Conservation (phyloP, 2,888 invertebrate genomes). For the Stegophylla sp. region DNA sequence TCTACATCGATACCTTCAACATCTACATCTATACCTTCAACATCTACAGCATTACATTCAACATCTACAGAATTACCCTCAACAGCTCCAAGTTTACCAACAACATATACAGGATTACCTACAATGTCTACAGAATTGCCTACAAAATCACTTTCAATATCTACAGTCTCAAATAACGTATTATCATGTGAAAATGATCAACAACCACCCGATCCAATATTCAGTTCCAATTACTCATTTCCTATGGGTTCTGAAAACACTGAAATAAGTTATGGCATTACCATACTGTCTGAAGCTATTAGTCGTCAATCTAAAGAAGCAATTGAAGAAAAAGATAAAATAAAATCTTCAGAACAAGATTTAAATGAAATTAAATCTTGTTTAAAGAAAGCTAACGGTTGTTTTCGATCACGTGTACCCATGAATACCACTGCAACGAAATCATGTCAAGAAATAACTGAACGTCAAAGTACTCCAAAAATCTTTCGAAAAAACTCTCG, state of each 20-base stretch:
- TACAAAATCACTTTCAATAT: background rate
- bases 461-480: background rate
- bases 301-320: constrained; percentile 32
- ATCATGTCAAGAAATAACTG: constrained; percentile 9
- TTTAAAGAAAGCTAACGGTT: background rate
- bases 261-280: constrained; percentile 26
- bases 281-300: constrained; percentile 27
- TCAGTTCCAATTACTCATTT: background rate
- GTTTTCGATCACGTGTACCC: background rate
- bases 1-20: too few species aligned
- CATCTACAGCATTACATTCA: too few species aligned
- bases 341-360: background rate
- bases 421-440: background rate
- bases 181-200: background rate
- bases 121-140: background rate
- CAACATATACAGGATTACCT: background rate
- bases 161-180: background rate
- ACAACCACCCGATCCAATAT: background rate
- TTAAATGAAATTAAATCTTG: background rate
- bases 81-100: too few species aligned
- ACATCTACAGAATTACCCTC: too few species aligned
- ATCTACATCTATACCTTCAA: too few species aligned
- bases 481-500: too few species aligned
- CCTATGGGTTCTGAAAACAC: background rate
- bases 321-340: background rate